These are phyloP conservation scores for Parnassius glacialis DNA, from an alignment of 2,888 invertebrate species.

Conservation along the genomic window DNA sequence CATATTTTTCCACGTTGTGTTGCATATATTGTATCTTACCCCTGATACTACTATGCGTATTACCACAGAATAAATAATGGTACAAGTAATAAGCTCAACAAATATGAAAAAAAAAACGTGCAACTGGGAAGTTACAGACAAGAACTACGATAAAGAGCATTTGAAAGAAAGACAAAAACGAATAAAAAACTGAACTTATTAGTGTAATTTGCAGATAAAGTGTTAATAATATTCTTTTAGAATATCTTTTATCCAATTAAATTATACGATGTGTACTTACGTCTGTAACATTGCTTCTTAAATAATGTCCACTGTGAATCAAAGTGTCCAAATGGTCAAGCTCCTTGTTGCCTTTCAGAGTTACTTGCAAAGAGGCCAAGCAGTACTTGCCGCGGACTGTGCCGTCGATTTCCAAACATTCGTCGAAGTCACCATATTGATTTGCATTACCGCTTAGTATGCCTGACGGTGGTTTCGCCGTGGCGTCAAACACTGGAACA, in stretches of 20 bases:
- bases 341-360: conserved; percentile 48
- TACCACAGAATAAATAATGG: no score
- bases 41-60: no score
- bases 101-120: background rate
- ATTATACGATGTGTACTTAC: conserved; percentile 55
- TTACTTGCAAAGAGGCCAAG: conserved; percentile 79
- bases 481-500: conserved; percentile 86
- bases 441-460: conserved; percentile 85
- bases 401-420: conserved; percentile 80
- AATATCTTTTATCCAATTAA: background rate
- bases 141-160: no score
- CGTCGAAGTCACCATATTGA: conserved; percentile 86
- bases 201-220: no score
- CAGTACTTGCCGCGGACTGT: conserved; percentile 84
- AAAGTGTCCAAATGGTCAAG: conserved; percentile 60
- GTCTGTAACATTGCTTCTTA: conserved; percentile 76
- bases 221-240: no score
- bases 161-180: no score
- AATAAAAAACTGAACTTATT: no score
- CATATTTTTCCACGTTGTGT: no score
- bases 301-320: conserved; percentile 77
- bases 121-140: background rate
- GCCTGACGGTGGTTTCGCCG: conserved; percentile 85
- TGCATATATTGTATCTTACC: no score
- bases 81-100: background rate